phyloP scores from a whole-genome alignment of 2,797 vertebrate genomes.

The Liasis olivaceus region DNA sequence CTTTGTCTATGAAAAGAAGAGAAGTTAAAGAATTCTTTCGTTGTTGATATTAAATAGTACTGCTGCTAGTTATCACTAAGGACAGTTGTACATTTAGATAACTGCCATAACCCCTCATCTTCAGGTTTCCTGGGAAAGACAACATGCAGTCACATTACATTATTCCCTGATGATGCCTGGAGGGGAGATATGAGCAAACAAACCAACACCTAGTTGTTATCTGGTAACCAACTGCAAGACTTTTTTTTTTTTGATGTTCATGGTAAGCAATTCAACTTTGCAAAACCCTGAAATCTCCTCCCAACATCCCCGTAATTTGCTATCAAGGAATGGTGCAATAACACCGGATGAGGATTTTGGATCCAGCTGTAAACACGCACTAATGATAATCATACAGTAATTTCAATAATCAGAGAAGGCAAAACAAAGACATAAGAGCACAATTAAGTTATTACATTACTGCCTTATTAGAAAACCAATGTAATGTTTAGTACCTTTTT shows the following conservation, averaged over 20 bases:
- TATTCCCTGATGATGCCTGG: not conserved
- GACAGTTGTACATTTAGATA: not conserved
- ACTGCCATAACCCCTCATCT: not conserved
- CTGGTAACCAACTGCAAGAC: not conserved
- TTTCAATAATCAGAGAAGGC: too few relatives aligned
- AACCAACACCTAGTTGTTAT: not conserved
- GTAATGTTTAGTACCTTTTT: not conserved
- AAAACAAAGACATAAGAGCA: not conserved
- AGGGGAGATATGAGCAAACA: not conserved
- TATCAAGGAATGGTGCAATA: not conserved
- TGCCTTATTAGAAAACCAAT: not conserved
- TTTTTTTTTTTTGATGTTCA: not conserved
- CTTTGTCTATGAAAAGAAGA: not conserved
- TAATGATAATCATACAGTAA: too few relatives aligned
- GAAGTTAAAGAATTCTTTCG: not conserved
- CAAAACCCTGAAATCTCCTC: not conserved
- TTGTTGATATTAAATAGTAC: not conserved
- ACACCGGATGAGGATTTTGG: not conserved
- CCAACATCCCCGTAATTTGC: not conserved
- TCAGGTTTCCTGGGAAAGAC: too few relatives aligned
- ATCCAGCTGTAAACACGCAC: too few relatives aligned
- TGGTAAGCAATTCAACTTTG: not conserved
- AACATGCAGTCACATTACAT: not conserved
- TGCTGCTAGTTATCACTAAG: not conserved
- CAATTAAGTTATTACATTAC: constrained; percentile 1